Evolutionary conservation across 2,888 invertebrate genomes (phyloP).

Genomic region (Hofmannophila pseudospretella): DNA sequence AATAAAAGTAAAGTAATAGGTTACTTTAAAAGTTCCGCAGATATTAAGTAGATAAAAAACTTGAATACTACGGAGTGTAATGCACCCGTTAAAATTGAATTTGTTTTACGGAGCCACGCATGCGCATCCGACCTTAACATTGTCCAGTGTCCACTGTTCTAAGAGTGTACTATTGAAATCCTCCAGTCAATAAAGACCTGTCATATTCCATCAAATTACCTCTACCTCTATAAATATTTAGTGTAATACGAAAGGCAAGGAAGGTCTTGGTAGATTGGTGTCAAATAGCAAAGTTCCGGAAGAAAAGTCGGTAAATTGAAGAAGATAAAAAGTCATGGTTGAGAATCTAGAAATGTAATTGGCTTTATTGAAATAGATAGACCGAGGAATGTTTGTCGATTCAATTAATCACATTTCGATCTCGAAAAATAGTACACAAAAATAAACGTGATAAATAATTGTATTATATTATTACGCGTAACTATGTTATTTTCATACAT

Average conservation of each 20-base stretch:
- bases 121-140: slow-evolving; percentile 33
- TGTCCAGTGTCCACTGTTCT: slow-evolving; percentile 9
- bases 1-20: no score
- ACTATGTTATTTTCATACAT: no score
- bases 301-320: slow-evolving; percentile 23
- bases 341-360: slow-evolving; percentile 8
- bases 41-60: no score
- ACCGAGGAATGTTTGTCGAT: slow-evolving; percentile 5
- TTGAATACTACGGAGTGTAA: no score
- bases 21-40: no score
- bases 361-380: slow-evolving; percentile 19
- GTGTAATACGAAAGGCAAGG: slow-evolving; percentile 9
- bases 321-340: slow-evolving; percentile 13
- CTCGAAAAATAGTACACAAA: no score
- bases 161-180: slow-evolving; percentile 9
- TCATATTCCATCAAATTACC: background rate
- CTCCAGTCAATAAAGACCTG: slow-evolving; percentile 18
- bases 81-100: slow-evolving; percentile 34
- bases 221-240: background rate
- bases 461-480: no score
- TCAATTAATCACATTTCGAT: background rate
- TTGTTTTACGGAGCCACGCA: slow-evolving; percentile 33
- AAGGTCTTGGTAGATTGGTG: slow-evolving; percentile 15
- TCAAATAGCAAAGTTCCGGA: slow-evolving; percentile 27
- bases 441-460: no score